Base-by-base conservation (phyloP, 2,888 invertebrate genomes). In the Drosophila meridionalis region DNA sequence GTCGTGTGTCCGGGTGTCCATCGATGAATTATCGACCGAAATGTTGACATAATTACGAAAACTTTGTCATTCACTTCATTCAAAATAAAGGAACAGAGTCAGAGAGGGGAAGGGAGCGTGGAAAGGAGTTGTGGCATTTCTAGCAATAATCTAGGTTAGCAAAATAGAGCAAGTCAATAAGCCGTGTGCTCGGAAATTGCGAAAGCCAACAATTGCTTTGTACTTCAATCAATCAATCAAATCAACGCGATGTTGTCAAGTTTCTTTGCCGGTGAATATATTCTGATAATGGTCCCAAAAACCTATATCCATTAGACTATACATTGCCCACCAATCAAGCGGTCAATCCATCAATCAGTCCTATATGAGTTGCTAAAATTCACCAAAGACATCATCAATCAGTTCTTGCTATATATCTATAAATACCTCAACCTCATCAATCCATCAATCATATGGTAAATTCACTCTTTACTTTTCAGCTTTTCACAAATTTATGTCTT, bases 21-120 rank as follows among this genome's bases (percentile, higher is more conserved):
- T 78, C 82, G 68, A 82, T 78, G 68, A 53, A 72, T n/a, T 59
- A 80, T 78, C 78, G 66, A 77, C 59, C 66, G 59, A 34, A 9
- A 11, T 14, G 45, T 28, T 36, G 45, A 26, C 45, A 26, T 11
- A 47, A 9, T 5, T 9, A 26, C 34, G 1, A 30, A n/a, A 34
- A 34, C 40, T 32, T 68, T 60, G 34, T 52, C 50, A 50, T 40
- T 56, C 34, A 52, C 42, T 48, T 42, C 36, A 56, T 26, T 20
- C 40, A 42, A 40, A 47, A 56, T n/a, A 4, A 20, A 43, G 8
- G 8, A 8, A 20, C 8, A 36, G 30, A 14, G 48, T 7, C 14
- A 14, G n/a, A 48, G n/a, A 3, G 28, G 9, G 43, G 20, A 6
- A 14, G n/a, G n/a, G 38, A 7, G 42, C 4, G 3, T 2, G n/a